Conservation (phyloP, 2,113 vertebrate genomes). For the Anseranas semipalmata region DNA sequence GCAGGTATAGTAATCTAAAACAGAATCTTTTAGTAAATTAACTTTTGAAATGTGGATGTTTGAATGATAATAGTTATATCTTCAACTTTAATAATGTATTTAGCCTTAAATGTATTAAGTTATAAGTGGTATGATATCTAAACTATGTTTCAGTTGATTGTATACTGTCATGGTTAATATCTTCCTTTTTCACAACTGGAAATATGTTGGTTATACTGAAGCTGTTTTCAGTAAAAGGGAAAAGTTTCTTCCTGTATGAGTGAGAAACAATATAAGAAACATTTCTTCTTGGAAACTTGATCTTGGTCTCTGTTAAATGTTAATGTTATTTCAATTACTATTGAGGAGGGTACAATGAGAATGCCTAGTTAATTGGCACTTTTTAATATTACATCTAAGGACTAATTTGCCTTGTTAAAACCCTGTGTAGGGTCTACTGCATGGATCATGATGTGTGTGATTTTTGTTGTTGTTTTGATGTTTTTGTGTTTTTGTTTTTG, state of each 20-base stretch:
- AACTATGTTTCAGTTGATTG: neutral
- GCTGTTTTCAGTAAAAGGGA: neutral
- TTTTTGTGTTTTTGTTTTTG: neutral
- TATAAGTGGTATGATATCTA: neutral
- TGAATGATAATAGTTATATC: neutral
- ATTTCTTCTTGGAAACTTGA: neutral
- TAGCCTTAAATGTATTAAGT: neutral
- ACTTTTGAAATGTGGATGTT: neutral
- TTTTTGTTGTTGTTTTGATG: neutral
- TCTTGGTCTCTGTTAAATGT: neutral
- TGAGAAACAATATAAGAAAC: neutral
- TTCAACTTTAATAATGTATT: neutral
- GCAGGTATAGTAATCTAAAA: conserved; percentile 75
- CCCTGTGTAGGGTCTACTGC: neutral
- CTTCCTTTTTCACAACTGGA: neutral
- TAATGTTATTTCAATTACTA: neutral
- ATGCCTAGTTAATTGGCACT: neutral
- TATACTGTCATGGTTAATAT: neutral
- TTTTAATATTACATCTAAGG: neutral
- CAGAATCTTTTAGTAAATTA: neutral
- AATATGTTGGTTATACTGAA: neutral
- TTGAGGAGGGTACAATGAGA: rapidly evolving
- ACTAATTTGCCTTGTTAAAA: neutral
- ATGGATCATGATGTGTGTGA: rapidly evolving
- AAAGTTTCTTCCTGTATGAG: neutral